Evolutionary conservation across 2,797 vertebrate species (phyloP), one percentile per base, ranked within the genome.

Genomic region (Chelon labrosus): DNA sequence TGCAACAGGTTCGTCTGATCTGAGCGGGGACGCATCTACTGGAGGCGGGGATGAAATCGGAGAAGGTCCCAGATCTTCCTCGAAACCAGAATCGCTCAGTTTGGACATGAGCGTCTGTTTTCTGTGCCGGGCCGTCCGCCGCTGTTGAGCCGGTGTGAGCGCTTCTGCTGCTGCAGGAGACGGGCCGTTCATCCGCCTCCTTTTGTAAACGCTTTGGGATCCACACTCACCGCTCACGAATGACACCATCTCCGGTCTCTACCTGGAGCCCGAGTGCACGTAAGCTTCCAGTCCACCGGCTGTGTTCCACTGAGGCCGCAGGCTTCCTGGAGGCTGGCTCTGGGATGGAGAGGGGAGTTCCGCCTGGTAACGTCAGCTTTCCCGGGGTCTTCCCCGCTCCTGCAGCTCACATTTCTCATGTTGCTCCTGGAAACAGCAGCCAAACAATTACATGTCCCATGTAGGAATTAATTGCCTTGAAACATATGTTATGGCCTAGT

Each of bases 1-100:
- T 46, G 69, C 62, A 10, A 20, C 73, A 60, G 16, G 77, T 63
- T 79, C 65, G 50, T 65, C 75, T 79, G 22, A 46, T 20, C 57
- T 49, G 22, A 61, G 69, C 1, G 57, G 42, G n/a, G 68, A 72
- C 20, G n/a, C 19, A 5, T 61, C 54, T 7, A 47, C 49, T 60
- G 60, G 62, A 46, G 38, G 68, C 2, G 67, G 39, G 6, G 71
- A 71, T 3, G 79, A 74, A 63, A 19, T 58, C 10, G 74, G 75
- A 2, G 85, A 82, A 44, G 79, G 19, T 25, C 39, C 80, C n/a
- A 92, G 75, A 22, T 94, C 93, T 17, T 95, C 94, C 53, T 94
- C 92, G 56, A 96, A 94, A 1, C 94, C 94, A 1, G 94, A 95
- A 80, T 95, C 94, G 22, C 90, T 92, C 50, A 91, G 72, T 65